A percentile compares a stretch with the other conserved stretches of the same genome.
These are phyloP conservation scores for Sebastes minor DNA, from an alignment of 2,797 vertebrate genomes.

Conservation along the genomic window DNA sequence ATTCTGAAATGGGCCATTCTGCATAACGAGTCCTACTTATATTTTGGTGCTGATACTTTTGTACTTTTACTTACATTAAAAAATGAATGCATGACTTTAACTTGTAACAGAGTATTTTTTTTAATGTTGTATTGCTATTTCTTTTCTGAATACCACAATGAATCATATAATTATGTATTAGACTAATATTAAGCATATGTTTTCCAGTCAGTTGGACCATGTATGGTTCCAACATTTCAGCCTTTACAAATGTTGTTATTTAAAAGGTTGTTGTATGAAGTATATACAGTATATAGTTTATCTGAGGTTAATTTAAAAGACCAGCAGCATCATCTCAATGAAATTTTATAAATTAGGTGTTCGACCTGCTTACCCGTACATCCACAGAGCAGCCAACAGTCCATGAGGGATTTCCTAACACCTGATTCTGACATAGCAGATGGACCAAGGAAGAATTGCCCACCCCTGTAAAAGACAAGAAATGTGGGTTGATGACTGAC, in stretches of 20 bases:
- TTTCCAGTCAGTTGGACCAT: neutral
- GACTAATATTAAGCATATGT: neutral
- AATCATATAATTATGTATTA: neutral
- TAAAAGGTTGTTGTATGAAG: neutral
- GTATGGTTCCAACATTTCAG: neutral
- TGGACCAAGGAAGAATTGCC: conserved; percentile 97
- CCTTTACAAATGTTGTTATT: neutral
- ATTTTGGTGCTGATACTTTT: neutral
- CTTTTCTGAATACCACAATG: neutral
- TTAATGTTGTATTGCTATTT: neutral
- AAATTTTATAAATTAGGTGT: neutral
- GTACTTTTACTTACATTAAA: neutral
- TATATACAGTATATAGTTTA: neutral
- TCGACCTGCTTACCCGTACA: conserved; percentile 87
- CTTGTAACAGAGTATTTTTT: neutral
- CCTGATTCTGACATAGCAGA: conserved; percentile 95
- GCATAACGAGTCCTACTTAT: neutral
- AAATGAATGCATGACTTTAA: neutral
- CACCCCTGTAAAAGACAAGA: conserved; percentile 83
- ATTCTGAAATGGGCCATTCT: neutral
- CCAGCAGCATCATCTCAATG: neutral
- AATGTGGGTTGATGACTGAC: neutral
- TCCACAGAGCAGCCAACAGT: conserved; percentile 98
- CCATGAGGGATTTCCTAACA: conserved; percentile 97
- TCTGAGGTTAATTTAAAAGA: neutral